phyloP scores from a whole-genome alignment of 2,797 vertebrate genomes.

The Siniperca obscura region DNA sequence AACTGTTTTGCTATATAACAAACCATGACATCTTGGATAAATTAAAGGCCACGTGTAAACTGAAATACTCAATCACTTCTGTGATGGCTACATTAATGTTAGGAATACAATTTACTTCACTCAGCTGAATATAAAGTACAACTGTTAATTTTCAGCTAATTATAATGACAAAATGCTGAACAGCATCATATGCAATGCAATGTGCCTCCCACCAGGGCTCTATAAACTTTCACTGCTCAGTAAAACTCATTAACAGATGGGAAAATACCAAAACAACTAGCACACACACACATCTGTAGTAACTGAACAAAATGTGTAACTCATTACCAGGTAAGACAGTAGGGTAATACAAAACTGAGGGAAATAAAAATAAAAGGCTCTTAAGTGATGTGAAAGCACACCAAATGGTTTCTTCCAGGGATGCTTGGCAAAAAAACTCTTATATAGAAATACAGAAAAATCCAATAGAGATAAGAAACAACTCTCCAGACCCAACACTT shows the following conservation, averaged over 20 bases:
- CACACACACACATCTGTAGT: neutral
- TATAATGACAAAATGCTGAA: neutral
- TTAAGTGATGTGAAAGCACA: neutral
- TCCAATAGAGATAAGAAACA: neutral
- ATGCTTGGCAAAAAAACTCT: neutral
- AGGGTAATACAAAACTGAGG: neutral
- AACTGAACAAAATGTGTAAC: slow-evolving; percentile 18
- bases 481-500: neutral
- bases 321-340: slow-evolving; percentile 22
- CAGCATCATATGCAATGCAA: neutral
- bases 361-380: neutral
- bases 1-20: neutral
- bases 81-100: neutral
- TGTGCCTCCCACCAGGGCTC: neutral
- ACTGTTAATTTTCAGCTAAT: neutral
- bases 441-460: neutral
- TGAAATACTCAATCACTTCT: neutral
- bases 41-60: neutral
- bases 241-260: slow-evolving; percentile 10
- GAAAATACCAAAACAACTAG: neutral
- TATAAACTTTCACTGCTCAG: slow-evolving; percentile 14
- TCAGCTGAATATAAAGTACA: neutral
- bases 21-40: neutral
- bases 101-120: neutral
- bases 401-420: neutral